Evolutionary conservation across 2,888 invertebrate species (phyloP).

Genomic region (Nipponacmea schrenckii): DNA sequence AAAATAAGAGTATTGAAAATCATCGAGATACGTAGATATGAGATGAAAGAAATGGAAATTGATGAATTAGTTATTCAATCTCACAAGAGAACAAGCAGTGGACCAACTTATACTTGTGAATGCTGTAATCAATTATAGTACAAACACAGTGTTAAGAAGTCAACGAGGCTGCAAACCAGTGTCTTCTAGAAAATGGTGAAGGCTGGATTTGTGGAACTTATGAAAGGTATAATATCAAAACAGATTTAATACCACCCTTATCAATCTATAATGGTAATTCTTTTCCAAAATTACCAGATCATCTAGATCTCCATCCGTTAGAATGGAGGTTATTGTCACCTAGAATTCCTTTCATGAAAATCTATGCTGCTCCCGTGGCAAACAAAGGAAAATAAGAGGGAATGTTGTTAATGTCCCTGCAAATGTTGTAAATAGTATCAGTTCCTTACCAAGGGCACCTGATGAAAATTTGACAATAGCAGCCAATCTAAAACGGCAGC

Average conservation of each 20-base stretch:
- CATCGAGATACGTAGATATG: background rate
- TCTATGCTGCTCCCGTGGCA: background rate
- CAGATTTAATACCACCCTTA: background rate
- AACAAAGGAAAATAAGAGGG: background rate
- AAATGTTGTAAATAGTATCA: background rate
- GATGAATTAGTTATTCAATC: too few species aligned
- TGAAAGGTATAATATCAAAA: background rate
- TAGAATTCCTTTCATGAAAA: background rate
- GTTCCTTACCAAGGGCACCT: background rate
- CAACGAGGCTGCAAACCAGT: background rate
- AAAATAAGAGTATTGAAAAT: background rate
- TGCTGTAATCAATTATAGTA: background rate
- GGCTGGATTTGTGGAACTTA: background rate
- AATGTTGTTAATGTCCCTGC: constrained; percentile 3
- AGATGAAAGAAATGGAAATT: background rate
- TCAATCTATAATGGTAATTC: too few species aligned
- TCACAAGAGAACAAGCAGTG: too few species aligned
- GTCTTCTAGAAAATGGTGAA: background rate
- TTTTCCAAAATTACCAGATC: too few species aligned
- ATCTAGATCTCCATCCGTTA: too few species aligned
- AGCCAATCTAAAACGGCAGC: too few species aligned
- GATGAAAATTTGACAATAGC: constrained; percentile 12
- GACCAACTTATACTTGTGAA: background rate
- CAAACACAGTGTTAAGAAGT: background rate
- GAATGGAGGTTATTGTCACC: background rate